A percentile compares a stretch with the other conserved stretches of the same genome.
phyloP scores from a whole-genome alignment of 2,888 invertebrate genomes.

The Phymatocera aterrima region DNA sequence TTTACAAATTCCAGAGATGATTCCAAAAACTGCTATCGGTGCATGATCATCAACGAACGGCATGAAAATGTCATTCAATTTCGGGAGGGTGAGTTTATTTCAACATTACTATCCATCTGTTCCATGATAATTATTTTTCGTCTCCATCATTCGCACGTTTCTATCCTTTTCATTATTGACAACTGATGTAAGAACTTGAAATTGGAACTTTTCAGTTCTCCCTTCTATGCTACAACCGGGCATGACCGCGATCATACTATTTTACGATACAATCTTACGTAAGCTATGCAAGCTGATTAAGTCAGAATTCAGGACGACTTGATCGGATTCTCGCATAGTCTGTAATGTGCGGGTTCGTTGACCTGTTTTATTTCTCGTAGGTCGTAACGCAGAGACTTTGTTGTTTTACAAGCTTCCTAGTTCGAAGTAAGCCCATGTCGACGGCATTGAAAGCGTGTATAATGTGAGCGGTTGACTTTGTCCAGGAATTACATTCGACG shows the following conservation, averaged over 20 bases:
- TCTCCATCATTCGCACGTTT: background rate
- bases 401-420: conserved; percentile 7
- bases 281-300: background rate
- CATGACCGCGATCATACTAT: background rate
- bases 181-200: background rate
- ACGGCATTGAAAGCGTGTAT: background rate
- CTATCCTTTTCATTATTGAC: background rate
- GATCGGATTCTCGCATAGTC: conserved; percentile 13
- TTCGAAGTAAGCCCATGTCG: background rate
- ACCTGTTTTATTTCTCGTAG: background rate
- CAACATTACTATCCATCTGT: background rate
- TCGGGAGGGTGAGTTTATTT: conserved; percentile 77
- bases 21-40: conserved; percentile 73
- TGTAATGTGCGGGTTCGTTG: background rate
- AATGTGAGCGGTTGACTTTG: conserved; percentile 10
- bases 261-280: background rate
- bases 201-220: background rate
- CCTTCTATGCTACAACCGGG: background rate
- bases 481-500: conserved; percentile 1
- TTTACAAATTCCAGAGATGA: conserved; percentile 69
- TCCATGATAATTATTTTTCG: background rate
- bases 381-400: conserved; percentile 7
- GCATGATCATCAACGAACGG: conserved; percentile 76
- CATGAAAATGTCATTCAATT: conserved; percentile 78
- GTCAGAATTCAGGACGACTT: background rate